Base-by-base conservation (phyloP, 2,888 invertebrate species). In the Drosophila borealis region DNA sequence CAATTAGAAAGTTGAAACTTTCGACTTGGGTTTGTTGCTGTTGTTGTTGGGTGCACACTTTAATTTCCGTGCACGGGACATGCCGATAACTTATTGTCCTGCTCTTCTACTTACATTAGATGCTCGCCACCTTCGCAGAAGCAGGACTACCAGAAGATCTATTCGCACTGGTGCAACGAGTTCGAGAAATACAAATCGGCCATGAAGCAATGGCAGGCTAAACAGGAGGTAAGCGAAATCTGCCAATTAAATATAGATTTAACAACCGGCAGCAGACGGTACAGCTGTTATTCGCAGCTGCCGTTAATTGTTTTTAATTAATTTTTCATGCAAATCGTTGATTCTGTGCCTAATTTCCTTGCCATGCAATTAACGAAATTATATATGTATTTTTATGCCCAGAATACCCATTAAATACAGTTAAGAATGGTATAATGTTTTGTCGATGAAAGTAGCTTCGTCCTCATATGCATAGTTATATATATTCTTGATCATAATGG, bases 101-200 rank as follows among this genome's bases (percentile, higher is more conserved):
- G 10, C 4, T 8, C 14, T 21, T 61, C 17, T 56, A 17, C 2
- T 10, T 13, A 3, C 5, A 6, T 11, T 50, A 95, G 94, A 92
- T 98, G 98, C 93, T 96, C 97, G 37, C 96, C 97, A 49, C 97
- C 98, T 1, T 96, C 96, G 72, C 97, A 97, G 92, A 96, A 96
- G 89, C 96, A 97, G 91, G 97, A 97, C 93, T 98, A 97, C 91
- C 97, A 97, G 93, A 97, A 97, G 93, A 97, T 98, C 81, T 98
- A 98, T 93, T 97, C 98, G 25, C 98, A 98, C 93, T 99, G 99
- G 99, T 99, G 99, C 93, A 97, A 98, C 92, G 98, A 98, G 93
- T 98, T 98, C 92, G 98, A 98, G 93, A 97, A 97, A 92, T 99
- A 99, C 93, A 98, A 98, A 93, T 95, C 96, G 72, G 98, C 98